Base-by-base conservation (phyloP, 2,888 invertebrate species). In the Caenorhabditis japonica region DNA sequence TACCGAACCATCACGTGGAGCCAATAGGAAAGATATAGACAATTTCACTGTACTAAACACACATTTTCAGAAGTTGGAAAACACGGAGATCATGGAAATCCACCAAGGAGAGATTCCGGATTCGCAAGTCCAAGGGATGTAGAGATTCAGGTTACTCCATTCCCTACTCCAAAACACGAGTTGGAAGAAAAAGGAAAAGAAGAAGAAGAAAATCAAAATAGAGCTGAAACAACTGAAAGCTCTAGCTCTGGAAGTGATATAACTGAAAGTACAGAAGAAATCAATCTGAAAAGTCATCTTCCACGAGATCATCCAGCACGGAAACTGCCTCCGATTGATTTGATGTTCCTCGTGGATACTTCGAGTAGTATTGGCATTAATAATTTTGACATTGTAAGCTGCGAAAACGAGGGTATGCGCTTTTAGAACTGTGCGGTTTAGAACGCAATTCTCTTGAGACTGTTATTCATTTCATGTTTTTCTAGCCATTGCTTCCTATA, bases 311-410 rank as follows among this genome's bases (percentile, higher is more conserved):
- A 85, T 70, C 85, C 85, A 1, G 84, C 83, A 3, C 56, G 81
- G 30, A 52, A 64, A 10, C 77, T 86, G 13, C 85, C 85, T 10
- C 85, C 86, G 3, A 77, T 86, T n/a, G 86, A 86, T 52, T 53
- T 86, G 15, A 74, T 85, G 53, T 75, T 85, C 30, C 60, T 85
- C 7, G 79, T 85, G 4, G 85, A 85, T 47, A 77, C 81, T 15
- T 82, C 81, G 0, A 77, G 82, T 23, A 82, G 82, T 46, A 85
- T 85, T 51, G 85, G 85, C 53, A 79, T 79, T 15, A 73, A 73
- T 10, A 83, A 82, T 19, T 85, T 83, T 61, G 83, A 84, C 41
- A 75, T 79, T 64, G 83, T 84, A 13, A 44, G 72, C 38, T 53
- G 13, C 3, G 4, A 13, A 52, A 23, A 3, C n/a, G n/a, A n/a